Base-by-base conservation (phyloP, 1,140 invertebrate species). In the Trichogramma pretiosum region DNA sequence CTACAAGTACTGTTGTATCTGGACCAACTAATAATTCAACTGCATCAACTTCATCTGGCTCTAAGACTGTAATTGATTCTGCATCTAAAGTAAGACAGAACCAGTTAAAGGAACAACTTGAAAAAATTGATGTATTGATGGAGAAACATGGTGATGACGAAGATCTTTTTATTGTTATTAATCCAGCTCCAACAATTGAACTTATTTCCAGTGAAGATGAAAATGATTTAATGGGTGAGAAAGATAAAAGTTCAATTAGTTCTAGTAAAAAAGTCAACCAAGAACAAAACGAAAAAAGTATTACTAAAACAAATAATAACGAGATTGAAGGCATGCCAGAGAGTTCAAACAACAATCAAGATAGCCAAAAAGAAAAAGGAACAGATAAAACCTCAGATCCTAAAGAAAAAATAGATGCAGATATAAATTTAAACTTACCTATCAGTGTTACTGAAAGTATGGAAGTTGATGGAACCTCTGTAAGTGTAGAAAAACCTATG, bases 121-220 rank as follows among this genome's bases (percentile, higher is more conserved):
- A 63, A 56, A 59, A 41, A 57, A 67, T 56, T 55, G 66, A 38
- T 51, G 49, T 56, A 30, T 40, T 60, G 11, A 56, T 56, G 52
- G n/a, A n/a, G n/a, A 59, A 58, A 39, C 58, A 59, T 43, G 54
- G 50, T 4, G 68, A 68, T 9, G 69, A 70, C 22, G 68, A 72
- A 50, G 70, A 72, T 44, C 67, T 72, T 21, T 67, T 70, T 36
- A 56, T 72, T 22, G 65, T 72, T 1, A 60, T 70, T 43, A 57
- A 68, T 33, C 68, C 68, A 21, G 66, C 67, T 13, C 62, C 70
- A 3, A 62, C 66, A 14, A 71, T 71, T 24, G 68, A 71, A 40
- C 51, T 72, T 28, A 41, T 70, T 1, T 70, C 68, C 1, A 70
- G 65, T 19, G 68, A 70, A 9, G 65, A 64, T 47, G 68, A 68